phyloP scores from a whole-genome alignment of 2,888 invertebrate species.

The Tetragonisca angustula region DNA sequence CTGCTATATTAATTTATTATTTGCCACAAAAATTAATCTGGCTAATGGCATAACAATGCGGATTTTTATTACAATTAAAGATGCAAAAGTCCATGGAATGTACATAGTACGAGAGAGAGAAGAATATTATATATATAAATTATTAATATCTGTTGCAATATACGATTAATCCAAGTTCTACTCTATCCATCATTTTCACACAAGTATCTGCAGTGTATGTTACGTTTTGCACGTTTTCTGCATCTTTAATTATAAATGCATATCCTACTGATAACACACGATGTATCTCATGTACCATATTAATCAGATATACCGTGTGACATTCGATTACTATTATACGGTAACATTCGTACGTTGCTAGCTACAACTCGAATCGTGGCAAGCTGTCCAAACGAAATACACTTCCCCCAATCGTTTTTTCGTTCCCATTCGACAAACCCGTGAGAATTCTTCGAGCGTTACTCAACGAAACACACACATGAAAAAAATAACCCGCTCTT shows the following conservation, averaged over 20 bases:
- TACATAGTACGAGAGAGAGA: too few species aligned
- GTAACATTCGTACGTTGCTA: neutral
- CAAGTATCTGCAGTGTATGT: neutral
- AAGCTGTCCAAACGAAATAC: neutral
- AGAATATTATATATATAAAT: neutral
- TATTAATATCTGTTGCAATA: neutral
- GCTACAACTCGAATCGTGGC: neutral
- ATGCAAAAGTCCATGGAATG: neutral
- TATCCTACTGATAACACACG: neutral
- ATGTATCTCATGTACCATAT: neutral
- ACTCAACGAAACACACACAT: neutral
- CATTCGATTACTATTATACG: neutral
- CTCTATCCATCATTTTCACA: neutral
- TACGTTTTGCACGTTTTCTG: neutral
- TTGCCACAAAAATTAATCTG: neutral
- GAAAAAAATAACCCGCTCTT: neutral
- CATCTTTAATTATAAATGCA: neutral
- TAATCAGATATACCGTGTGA: neutral
- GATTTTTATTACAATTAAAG: neutral
- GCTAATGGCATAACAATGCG: neutral
- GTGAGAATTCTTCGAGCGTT: neutral
- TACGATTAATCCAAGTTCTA: neutral
- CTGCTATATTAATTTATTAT: too few species aligned
- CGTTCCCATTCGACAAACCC: neutral
- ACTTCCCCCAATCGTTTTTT: neutral